Percentiles rank a stretch among this genome's conserved stretches.
These are phyloP conservation scores for Zaprionus inermis DNA, from an alignment of 1,140 invertebrate species.

Conservation along the genomic window DNA sequence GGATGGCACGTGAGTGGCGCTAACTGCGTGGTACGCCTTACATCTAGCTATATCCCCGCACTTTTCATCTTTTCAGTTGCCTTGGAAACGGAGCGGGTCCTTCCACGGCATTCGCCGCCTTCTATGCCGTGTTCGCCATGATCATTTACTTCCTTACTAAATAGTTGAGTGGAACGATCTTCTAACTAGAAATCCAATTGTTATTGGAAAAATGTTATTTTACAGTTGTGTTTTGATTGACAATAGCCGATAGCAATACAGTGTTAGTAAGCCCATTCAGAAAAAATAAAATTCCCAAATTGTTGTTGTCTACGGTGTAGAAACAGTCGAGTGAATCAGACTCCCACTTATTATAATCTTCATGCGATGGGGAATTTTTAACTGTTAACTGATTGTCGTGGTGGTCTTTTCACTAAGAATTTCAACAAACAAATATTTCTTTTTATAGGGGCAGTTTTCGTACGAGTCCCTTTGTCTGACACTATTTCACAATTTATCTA, in stretches of 20 bases:
- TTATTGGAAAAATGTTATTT: not conserved
- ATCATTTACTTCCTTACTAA: conserved; percentile 38
- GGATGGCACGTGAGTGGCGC: conserved; percentile 51
- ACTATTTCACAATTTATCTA: not conserved
- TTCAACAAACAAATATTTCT: not conserved
- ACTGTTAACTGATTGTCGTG: not conserved
- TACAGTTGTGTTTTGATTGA: not conserved
- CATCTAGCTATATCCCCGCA: not conserved
- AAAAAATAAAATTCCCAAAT: not conserved
- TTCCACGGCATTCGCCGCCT: conserved; percentile 30
- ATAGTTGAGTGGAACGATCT: conserved; percentile 2
- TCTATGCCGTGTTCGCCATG: conserved; percentile 46
- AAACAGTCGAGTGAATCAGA: not conserved
- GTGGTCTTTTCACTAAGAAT: not conserved
- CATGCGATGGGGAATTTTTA: not conserved
- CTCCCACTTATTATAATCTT: too few relatives aligned
- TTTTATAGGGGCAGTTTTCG: not conserved
- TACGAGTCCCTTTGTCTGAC: not conserved
- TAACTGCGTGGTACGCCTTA: not conserved
- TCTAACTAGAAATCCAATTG: not conserved
- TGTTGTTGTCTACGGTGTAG: not conserved
- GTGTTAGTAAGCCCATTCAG: not conserved
- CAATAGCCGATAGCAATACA: too few relatives aligned
- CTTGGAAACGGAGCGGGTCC: conserved; percentile 45
- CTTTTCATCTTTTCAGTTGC: conserved; percentile 46